Evolutionary conservation across 1,140 invertebrate genomes (phyloP).

Genomic region (Hydropsyche tenuis): DNA sequence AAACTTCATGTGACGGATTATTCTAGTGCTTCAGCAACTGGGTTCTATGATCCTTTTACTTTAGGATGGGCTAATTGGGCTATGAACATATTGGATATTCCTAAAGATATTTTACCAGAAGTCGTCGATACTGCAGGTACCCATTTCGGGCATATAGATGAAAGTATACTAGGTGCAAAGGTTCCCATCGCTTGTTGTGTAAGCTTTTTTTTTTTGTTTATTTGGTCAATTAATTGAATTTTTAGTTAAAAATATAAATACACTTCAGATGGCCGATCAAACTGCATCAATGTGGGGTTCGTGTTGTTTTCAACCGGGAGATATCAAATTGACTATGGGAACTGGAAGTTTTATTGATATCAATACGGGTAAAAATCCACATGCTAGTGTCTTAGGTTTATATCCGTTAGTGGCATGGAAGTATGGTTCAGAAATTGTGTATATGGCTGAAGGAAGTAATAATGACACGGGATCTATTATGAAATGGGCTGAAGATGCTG

Average conservation of each 20-base stretch:
- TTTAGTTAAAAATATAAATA: constrained; percentile 8
- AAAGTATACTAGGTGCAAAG: constrained; percentile 73
- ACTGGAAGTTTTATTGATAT: constrained; percentile 93
- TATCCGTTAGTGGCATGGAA: constrained; percentile 94
- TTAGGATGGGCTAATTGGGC: constrained; percentile 79
- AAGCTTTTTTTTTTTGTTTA: constrained; percentile 55
- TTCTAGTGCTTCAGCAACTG: constrained; percentile 88
- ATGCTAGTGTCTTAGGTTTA: constrained; percentile 79
- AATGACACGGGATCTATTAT: constrained; percentile 89
- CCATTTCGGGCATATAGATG: constrained; percentile 70
- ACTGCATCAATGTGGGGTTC: constrained; percentile 92
- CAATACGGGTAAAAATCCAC: constrained; percentile 79
- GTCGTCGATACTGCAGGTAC: constrained; percentile 80
- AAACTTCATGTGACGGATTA: constrained; percentile 82
- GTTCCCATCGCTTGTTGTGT: constrained; percentile 82
- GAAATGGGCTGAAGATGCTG: constrained; percentile 82
- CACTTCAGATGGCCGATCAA: constrained; percentile 74
- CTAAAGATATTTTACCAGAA: constrained; percentile 76
- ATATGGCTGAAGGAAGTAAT: constrained; percentile 83
- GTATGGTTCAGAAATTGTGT: constrained; percentile 73
- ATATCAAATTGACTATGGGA: constrained; percentile 92
- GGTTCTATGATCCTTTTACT: constrained; percentile 91
- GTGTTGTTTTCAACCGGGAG: constrained; percentile 80
- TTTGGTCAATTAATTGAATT: constrained; percentile 35
- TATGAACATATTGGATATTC: constrained; percentile 74